Conservation (phyloP, 1,140 invertebrate genomes). For the Druon quercuslanigerum region DNA sequence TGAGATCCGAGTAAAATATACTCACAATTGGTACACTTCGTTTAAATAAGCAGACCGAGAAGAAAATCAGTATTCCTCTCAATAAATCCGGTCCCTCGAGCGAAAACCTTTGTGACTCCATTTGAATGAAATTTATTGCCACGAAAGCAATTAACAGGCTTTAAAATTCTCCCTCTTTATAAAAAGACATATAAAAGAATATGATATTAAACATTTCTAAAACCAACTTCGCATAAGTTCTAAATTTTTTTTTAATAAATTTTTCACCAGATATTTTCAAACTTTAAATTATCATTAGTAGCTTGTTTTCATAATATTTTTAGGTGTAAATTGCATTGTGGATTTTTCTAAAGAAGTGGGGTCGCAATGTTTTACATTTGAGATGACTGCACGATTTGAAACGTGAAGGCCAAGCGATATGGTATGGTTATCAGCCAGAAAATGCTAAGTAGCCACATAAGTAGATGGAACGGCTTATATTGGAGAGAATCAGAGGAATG, state of each 20-base stretch:
- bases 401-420: too few species aligned
- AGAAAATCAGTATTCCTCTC: conserved; percentile 20
- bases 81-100: conserved; percentile 15
- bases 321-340: too few species aligned
- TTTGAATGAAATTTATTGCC: conserved; percentile 28
- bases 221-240: neutral
- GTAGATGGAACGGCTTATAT: conserved; percentile 29
- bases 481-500: conserved; percentile 31
- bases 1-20: neutral
- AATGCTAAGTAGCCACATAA: conserved; percentile 39
- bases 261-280: too few species aligned
- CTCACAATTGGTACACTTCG: conserved; percentile 13
- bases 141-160: conserved; percentile 26
- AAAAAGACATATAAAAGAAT: neutral
- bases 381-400: neutral
- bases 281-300: too few species aligned
- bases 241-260: too few species aligned
- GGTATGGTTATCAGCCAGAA: conserved; percentile 35
- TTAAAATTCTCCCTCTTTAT: conserved; percentile 12
- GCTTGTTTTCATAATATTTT: too few species aligned
- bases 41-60: conserved; percentile 8
- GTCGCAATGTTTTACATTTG: neutral
- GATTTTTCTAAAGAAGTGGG: neutral
- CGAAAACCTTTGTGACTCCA: conserved; percentile 30
- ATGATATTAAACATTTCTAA: neutral